Conservation (phyloP, 2,888 invertebrate species). For the Microplitis manilae region DNA sequence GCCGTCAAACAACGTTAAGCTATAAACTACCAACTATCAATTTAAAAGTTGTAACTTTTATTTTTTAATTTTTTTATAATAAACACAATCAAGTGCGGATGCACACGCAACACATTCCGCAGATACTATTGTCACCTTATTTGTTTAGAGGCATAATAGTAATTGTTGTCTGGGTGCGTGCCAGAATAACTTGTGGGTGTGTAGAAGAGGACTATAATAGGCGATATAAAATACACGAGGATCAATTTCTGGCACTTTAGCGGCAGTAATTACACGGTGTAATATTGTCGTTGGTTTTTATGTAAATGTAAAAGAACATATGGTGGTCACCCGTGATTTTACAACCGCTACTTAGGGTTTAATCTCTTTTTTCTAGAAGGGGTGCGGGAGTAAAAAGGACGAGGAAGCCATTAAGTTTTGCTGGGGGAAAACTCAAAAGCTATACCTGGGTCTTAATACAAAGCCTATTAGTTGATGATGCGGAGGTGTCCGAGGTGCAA, state of each 20-base stretch:
- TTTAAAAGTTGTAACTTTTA: too few relatives aligned
- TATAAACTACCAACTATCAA: neutral
- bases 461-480: neutral
- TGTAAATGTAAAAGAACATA: slow-evolving; percentile 53
- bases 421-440: neutral
- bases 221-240: neutral
- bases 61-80: too few relatives aligned
- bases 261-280: slow-evolving; percentile 8
- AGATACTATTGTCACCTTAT: neutral
- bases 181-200: neutral
- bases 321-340: slow-evolving; percentile 63
- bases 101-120: neutral
- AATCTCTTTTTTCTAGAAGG: slow-evolving; percentile 13
- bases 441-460: neutral
- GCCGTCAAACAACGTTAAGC: slow-evolving; percentile 25
- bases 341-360: slow-evolving; percentile 45
- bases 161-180: neutral
- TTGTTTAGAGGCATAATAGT: neutral
- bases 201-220: neutral
- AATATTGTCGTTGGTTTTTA: slow-evolving; percentile 20
- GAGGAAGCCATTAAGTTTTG: slow-evolving; percentile 20
- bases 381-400: neutral
- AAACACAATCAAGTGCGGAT: neutral
- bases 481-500: slow-evolving; percentile 53
- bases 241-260: slow-evolving; percentile 22